Percentiles rank a stretch among this genome's conserved stretches.
These are phyloP conservation scores for Acanthococcus lagerstroemiae DNA, from an alignment of 2,888 invertebrate genomes.

Conservation along the genomic window DNA sequence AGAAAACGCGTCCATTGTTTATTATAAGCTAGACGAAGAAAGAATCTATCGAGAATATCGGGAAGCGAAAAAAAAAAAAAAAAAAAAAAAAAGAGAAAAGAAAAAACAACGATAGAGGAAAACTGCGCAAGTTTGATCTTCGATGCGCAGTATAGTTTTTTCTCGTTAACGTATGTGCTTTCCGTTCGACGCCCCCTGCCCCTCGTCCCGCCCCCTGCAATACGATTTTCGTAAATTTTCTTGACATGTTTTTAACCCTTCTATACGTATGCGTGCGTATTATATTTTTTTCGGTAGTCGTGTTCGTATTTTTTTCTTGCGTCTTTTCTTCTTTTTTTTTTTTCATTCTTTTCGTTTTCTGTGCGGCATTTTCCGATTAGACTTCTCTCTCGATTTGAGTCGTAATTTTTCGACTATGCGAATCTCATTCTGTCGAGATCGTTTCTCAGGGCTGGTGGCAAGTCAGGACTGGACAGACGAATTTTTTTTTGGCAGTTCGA, in stretches of 20 bases:
- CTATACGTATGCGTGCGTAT: too few species aligned
- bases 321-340: constrained; percentile 15
- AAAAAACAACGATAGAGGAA: constrained; percentile 14
- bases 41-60: constrained; percentile 5
- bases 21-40: constrained; percentile 26
- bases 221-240: constrained; percentile 17
- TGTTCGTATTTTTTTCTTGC: constrained; percentile 5
- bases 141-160: constrained; percentile 22
- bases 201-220: background rate
- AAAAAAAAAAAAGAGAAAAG: background rate
- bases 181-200: background rate
- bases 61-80: background rate
- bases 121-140: constrained; percentile 29
- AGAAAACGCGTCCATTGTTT: constrained; percentile 27
- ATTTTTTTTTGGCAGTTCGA: too few species aligned
- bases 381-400: too few species aligned
- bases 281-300: constrained; percentile 10
- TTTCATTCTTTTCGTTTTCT: constrained; percentile 13
- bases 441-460: too few species aligned
- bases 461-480: too few species aligned
- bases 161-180: constrained; percentile 17
- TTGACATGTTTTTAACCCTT: constrained; percentile 27
- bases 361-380: constrained; percentile 2
- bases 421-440: too few species aligned
- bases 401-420: too few species aligned